phyloP scores from a whole-genome alignment of 2,113 vertebrate species.

The Tympanuchus pallidicinctus region DNA sequence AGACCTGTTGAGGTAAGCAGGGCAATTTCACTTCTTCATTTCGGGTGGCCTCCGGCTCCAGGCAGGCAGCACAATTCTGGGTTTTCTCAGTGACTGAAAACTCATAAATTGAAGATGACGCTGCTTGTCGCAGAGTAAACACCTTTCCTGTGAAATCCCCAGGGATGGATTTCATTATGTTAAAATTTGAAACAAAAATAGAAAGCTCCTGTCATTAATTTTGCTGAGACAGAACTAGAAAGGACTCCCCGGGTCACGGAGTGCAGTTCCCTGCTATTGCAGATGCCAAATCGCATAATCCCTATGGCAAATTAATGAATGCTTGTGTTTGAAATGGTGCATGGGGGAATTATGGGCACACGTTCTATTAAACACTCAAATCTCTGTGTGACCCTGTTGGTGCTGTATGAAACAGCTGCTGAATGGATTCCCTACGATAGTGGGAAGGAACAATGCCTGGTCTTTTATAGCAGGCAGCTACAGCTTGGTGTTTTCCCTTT shows the following conservation, averaged over 20 bases:
- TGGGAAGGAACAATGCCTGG: neutral
- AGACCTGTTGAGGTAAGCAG: neutral
- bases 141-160: neutral
- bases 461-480: neutral
- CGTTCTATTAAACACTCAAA: constrained; percentile 29
- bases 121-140: neutral
- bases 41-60: neutral
- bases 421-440: neutral
- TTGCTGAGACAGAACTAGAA: neutral
- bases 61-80: neutral
- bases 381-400: constrained; percentile 35
- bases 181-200: neutral
- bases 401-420: neutral
- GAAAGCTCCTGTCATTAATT: neutral
- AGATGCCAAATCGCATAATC: constrained; percentile 24
- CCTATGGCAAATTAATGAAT: neutral
- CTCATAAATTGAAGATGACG: accelerated
- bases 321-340: constrained; percentile 3
- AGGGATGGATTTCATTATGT: neutral
- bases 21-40: neutral
- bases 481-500: neutral
- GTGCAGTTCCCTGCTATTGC: neutral
- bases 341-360: constrained; percentile 14
- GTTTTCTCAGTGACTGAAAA: neutral
- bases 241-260: neutral